Evolutionary conservation across 2,113 vertebrate species (phyloP), one percentile per base, ranked within the genome.

Genomic region (Butorides virescens): DNA sequence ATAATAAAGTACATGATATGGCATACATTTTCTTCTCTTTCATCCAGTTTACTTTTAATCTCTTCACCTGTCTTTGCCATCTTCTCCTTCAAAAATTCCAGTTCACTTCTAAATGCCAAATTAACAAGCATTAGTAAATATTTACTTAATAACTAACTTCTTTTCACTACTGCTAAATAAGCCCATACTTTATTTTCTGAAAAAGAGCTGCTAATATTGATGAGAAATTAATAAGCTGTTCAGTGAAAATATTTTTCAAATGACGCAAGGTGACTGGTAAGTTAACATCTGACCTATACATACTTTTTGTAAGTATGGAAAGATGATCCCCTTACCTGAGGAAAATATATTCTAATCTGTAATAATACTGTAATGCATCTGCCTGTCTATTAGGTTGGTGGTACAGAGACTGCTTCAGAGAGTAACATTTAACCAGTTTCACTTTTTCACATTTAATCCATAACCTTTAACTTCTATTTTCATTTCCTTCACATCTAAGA

Each of bases 1-100:
- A 83, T 10, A 6, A 81, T 63, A 86, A 49, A 77, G 34, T 32
- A 49, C 27, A 70, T 29, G 56, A 71, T 25, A 16, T 59, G 36
- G 49, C 98, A 83, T 98, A 99, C 99, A 63, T 97, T 98, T 97
- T 98, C 98, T 94, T 99, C 98, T 81, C 96, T 98, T 95, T 98
- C 97, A 90, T 98, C 98, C 96, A 98, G 96, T 96, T 98, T 96
- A 67, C 52, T 98, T 93, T 98, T 95, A 59, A 95, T 95, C 84
- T 99, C 98, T 97, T 98, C 93, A 95, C 62, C 95, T 90, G 98
- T 97, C 85, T 95, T 96, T 66, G 98, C 96, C 78, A 99, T 92
- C 96, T 97, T 96, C 93, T 96, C 96, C 95, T 97, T 98, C 81
- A 99, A 53, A 61, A 95, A 96, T 44, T 97, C 91, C 17, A 99